Conservation (phyloP, 2,797 vertebrate species). For the Coracias cyanogaster region DNA sequence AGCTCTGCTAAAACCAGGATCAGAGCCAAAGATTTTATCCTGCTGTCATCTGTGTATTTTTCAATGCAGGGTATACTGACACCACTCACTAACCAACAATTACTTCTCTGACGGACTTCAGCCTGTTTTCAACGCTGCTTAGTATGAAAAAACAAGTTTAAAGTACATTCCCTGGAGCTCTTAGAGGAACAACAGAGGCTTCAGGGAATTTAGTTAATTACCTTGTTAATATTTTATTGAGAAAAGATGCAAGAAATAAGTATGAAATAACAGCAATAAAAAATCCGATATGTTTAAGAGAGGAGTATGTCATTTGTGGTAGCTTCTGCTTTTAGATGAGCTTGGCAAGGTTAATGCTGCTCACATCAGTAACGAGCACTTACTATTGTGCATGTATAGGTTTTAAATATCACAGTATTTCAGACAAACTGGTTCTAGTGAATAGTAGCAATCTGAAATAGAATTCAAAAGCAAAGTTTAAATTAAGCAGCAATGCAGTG, state of each 20-base stretch:
- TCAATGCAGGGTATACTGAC: not conserved
- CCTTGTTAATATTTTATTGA: not conserved
- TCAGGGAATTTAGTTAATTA: not conserved
- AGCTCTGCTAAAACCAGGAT: not conserved
- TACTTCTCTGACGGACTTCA: not conserved
- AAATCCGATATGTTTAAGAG: not conserved
- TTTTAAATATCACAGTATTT: not conserved
- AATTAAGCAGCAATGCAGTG: not conserved
- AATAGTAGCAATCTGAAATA: not conserved
- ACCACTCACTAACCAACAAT: not conserved
- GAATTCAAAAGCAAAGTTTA: not conserved
- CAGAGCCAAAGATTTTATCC: conserved; percentile 32
- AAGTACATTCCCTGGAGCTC: not conserved
- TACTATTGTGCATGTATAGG: not conserved
- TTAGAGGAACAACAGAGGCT: not conserved
- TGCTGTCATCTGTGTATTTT: not conserved
- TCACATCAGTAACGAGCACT: not conserved
- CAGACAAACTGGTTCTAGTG: not conserved
- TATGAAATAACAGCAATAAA: not conserved
- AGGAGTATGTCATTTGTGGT: not conserved
- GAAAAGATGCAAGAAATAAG: conserved; percentile 2
- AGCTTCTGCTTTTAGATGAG: not conserved
- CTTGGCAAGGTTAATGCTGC: not conserved
- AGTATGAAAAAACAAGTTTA: not conserved
- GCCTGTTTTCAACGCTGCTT: conserved; percentile 1